phyloP scores from a whole-genome alignment of 1,140 invertebrate genomes.

The Drosophila kurseongensis region DNA sequence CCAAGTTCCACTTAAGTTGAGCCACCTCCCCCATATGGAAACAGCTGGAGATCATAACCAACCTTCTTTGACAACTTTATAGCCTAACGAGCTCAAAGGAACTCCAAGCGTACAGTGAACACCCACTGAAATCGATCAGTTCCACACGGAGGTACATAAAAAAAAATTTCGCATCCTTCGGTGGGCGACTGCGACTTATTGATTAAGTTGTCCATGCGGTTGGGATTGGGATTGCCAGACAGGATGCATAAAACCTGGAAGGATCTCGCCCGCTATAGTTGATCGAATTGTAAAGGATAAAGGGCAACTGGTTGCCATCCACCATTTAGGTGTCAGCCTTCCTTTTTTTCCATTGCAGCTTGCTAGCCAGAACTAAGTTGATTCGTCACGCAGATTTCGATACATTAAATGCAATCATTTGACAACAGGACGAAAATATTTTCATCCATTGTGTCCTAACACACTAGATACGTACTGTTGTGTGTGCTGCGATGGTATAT shows the following conservation, averaged over 20 bases:
- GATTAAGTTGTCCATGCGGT: conserved; percentile 62
- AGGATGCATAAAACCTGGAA: conserved; percentile 52
- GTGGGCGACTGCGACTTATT: conserved; percentile 26
- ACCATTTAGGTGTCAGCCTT: neutral
- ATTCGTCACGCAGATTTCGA: conserved; percentile 84
- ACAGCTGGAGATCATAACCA: conserved; percentile 25
- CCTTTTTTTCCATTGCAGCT: conserved; percentile 33
- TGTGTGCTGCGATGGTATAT: neutral
- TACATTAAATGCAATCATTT: conserved; percentile 84
- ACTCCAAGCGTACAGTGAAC: conserved; percentile 8
- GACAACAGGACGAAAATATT: conserved; percentile 84
- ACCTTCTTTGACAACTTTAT: conserved; percentile 38
- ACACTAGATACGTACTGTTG: conserved; percentile 34
- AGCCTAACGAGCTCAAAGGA: conserved; percentile 5
- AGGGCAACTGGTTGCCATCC: conserved; percentile 66
- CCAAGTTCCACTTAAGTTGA: conserved; percentile 39
- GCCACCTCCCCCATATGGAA: conserved; percentile 15
- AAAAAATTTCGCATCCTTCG: conserved; percentile 24
- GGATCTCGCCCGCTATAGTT: conserved; percentile 11
- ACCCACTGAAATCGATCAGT: conserved; percentile 50
- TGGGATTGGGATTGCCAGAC: conserved; percentile 43
- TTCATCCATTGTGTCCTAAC: conserved; percentile 83
- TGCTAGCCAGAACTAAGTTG: conserved; percentile 62
- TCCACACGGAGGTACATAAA: conserved; percentile 20
- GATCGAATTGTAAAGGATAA: conserved; percentile 73